Percentiles rank a stretch among this genome's conserved stretches.
These are phyloP conservation scores for Hybognathus amarus DNA, from an alignment of 2,797 vertebrate species.

Conservation along the genomic window DNA sequence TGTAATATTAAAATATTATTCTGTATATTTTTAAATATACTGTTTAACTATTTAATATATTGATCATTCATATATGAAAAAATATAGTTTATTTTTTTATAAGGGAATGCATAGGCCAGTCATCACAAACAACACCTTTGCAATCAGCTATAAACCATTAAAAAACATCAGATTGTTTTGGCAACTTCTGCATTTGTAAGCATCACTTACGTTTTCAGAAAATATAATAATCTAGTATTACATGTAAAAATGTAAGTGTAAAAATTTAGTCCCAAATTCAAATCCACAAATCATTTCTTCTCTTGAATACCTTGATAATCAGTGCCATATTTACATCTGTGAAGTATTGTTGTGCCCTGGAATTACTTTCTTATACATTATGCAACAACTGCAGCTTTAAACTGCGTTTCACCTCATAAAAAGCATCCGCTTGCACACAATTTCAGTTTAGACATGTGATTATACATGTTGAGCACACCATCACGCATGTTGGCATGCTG, in stretches of 20 bases:
- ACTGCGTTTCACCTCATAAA: not conserved
- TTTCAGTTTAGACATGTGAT: conserved; percentile 38
- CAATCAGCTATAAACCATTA: conserved; percentile 1
- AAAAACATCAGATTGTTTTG: not conserved
- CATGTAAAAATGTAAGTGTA: not conserved
- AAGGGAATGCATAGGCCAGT: not conserved
- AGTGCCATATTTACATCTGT: not conserved
- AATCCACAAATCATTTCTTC: not conserved
- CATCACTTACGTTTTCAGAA: not conserved
- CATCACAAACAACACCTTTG: not conserved
- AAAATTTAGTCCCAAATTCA: not conserved
- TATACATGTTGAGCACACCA: conserved; percentile 30
- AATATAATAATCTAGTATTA: not conserved
- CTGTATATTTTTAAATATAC: too few relatives aligned
- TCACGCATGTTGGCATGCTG: conserved; percentile 28
- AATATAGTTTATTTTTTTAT: too few relatives aligned
- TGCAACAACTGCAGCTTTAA: conserved; percentile 19
- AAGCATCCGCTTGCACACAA: not conserved
- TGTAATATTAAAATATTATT: too few relatives aligned
- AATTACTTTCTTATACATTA: conserved; percentile 28
- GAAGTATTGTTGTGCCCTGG: not conserved
- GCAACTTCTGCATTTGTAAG: not conserved
- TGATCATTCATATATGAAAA: too few relatives aligned
- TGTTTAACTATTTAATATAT: too few relatives aligned
- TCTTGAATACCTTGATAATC: not conserved